phyloP scores from a whole-genome alignment of 2,888 invertebrate genomes.

The Agelastica alni region DNA sequence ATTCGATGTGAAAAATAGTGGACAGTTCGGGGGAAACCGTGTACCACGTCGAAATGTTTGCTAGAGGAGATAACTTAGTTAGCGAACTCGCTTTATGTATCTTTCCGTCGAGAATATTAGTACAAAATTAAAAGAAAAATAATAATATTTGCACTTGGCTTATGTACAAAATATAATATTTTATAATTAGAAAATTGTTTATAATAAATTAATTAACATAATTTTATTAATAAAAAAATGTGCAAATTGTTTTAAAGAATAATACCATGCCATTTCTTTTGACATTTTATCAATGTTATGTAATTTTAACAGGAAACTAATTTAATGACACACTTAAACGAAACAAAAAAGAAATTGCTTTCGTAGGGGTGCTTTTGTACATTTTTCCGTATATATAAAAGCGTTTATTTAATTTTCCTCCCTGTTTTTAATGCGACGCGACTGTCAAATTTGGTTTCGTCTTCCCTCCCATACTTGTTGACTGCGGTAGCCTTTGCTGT shows the following conservation, averaged over 20 bases:
- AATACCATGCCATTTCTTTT: too few relatives aligned
- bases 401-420: slow-evolving; percentile 54
- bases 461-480: slow-evolving; percentile 51
- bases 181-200: too few relatives aligned
- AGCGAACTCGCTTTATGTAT: too few relatives aligned
- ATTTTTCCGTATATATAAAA: slow-evolving; percentile 48
- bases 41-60: not conserved
- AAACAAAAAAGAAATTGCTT: not conserved
- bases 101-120: too few relatives aligned
- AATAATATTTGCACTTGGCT: too few relatives aligned
- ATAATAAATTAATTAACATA: too few relatives aligned
- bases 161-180: too few relatives aligned
- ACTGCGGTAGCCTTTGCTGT: slow-evolving; percentile 50
- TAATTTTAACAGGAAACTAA: not conserved
- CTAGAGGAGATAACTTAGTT: not conserved
- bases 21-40: not conserved
- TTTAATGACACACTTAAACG: slow-evolving; percentile 8
- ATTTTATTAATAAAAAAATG: too few relatives aligned
- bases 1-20: not conserved
- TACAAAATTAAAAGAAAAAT: too few relatives aligned
- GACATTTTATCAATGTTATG: too few relatives aligned
- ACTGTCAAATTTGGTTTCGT: slow-evolving; percentile 50
- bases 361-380: slow-evolving; percentile 42
- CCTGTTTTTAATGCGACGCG: slow-evolving; percentile 50
- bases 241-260: too few relatives aligned